Base-by-base conservation (phyloP, 30 jellyfish, hydroid and myxozoan species). In the Hydractinia echinata region DNA sequence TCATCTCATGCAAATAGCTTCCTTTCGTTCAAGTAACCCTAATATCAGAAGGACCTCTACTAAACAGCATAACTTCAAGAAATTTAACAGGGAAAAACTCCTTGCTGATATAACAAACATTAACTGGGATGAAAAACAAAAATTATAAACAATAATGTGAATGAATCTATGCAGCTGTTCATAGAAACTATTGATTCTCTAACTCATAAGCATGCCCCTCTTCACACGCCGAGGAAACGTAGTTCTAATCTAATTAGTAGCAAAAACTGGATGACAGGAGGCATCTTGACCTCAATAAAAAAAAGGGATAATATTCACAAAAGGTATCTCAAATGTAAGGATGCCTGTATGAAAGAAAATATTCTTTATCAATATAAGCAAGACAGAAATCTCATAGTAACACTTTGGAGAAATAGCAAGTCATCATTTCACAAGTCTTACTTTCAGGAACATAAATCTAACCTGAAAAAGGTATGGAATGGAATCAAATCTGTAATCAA, bases 381-480 rank as follows among this genome's bases (percentile, higher is more conserved):
- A 54, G 72, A 21, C 9, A 55, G 81, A 50, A 72, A 83, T 18
- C 51, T 21, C 2, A 73, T 68, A 3, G 89, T 81, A 9, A 81
- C 48, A 64, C 84, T 54, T 39, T 54, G 21, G 5, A 72, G 79
- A 61, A 85, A 51, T 4, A 82, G 89, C 78, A 82, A 82, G 61
- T 61, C 69, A 4, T 51, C 69, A 18, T 82, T 67, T 54, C 4
- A 9, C 67, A 53, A 80, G 53, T 55, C 4, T 54, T 70, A 82
- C 66, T 82, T 69, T 55, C 83, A 79, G 4, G 87, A 79, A 64
- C 73, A 79, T 56, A 79, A 51, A 64, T 0, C 66, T 1, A 81
- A 81, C 74, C 51, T 83, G 72, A 83, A 72, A 61, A 60, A 54
- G 54, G 85, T 83, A 15, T 83, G 91, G 91, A 73, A 54, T 51